A percentile compares a stretch with the other conserved stretches of the same genome.
Conservation (phyloP, 2,797 vertebrate genomes). For the Micropoecilia bifurca region DNA sequence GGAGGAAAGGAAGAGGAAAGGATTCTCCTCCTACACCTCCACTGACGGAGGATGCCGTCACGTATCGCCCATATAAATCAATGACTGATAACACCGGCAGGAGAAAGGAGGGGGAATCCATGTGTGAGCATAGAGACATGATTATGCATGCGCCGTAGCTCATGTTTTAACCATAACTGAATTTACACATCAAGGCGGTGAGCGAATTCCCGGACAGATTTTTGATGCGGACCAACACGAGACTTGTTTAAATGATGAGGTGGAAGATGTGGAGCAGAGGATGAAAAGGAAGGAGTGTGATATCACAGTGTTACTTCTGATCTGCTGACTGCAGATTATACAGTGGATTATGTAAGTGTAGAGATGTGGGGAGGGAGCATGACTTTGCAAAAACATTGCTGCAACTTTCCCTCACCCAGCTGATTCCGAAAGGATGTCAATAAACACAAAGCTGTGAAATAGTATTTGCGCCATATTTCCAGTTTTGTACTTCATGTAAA, state of each 20-base stretch:
- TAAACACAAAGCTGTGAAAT: neutral
- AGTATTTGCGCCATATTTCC: neutral
- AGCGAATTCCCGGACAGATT: slow-evolving; percentile 79
- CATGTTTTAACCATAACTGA: slow-evolving; percentile 82
- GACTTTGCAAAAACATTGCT: slow-evolving; percentile 10
- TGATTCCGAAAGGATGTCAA: neutral
- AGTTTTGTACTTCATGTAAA: neutral
- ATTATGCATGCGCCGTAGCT: slow-evolving; percentile 77
- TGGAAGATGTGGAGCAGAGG: slow-evolving; percentile 57
- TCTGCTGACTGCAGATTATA: slow-evolving; percentile 43
- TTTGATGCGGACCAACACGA: slow-evolving; percentile 76
- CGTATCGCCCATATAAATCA: slow-evolving; percentile 61
- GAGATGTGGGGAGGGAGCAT: neutral
- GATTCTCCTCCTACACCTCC: slow-evolving; percentile 25
- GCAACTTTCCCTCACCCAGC: slow-evolving; percentile 1
- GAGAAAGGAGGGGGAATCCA: slow-evolving; percentile 20
- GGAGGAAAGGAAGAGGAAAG: neutral
- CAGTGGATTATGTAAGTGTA: slow-evolving; percentile 26
- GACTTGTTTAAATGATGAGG: slow-evolving; percentile 80
- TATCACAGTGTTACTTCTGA: slow-evolving; percentile 34
- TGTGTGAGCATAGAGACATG: slow-evolving; percentile 60
- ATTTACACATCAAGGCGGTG: slow-evolving; percentile 84
- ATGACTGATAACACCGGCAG: slow-evolving; percentile 55
- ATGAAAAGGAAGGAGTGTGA: slow-evolving; percentile 32
- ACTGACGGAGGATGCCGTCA: slow-evolving; percentile 44